Base-by-base conservation (phyloP, 2,888 invertebrate species). In the Acleris laterana region DNA sequence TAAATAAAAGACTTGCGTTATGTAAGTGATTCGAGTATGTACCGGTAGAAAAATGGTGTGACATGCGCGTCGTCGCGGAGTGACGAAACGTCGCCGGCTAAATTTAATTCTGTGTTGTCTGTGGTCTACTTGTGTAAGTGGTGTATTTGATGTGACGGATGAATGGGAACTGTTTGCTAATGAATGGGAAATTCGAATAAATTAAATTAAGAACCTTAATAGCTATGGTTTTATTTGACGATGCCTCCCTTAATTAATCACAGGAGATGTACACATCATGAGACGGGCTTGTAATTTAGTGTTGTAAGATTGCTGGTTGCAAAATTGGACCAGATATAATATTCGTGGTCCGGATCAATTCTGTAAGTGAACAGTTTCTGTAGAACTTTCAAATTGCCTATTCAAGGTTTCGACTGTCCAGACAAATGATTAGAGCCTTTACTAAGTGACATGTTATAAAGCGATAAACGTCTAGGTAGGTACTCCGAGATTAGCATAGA, bases 1-100 rank as follows among this genome's bases (percentile, higher is more conserved):
- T 79, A 79, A 80, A 81, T 80, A 82, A 71, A 80, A 83, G 90
- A 90, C 90, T 91, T 89, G 83, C 83, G 77, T 84, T 81, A 80
- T 77, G 80, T 88, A 87, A 88, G 90, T 88, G 87, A 87, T 72
- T 71, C 71, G 75, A 77, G 75, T 76, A 72, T 71, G 74, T 82
- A 81, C 78, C 80, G 77, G 79, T 80, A 78, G 80, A 74, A 77
- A 78, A 78, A 80, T 78, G 75, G 71, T 71, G 74, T 79, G 79
- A 77, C 81, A 76, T 76, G 77, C 73, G 71, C 72, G 72, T 78
- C 72, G 72, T 78, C 71, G 72, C 76, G 73, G 79, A 78, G 80
- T 83, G 83, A 82, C 81, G 76, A 81, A 78, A 78, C 76, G 76
- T 83, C 79, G 79, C 82, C 84, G 81, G 84, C 85, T 86, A 87